Base-by-base conservation (phyloP, 2,888 invertebrate species). In the Sphinx pinastri region DNA sequence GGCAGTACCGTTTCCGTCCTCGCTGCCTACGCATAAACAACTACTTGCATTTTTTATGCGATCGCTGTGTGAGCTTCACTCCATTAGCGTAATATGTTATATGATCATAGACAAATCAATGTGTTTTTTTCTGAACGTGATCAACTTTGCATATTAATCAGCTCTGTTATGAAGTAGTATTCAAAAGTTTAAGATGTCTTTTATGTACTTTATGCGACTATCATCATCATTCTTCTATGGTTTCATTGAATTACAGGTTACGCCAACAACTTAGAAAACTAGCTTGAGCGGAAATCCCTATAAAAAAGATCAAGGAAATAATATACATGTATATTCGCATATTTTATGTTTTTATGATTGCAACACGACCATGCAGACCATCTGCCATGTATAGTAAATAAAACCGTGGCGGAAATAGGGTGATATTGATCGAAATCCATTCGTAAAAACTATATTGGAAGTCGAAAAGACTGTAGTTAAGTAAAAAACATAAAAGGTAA, bases 1-100 rank as follows among this genome's bases (percentile, higher is more conserved):
- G 86, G 79, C 86, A 77, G 85, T 88, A 86, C 89, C 87, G 90
- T 90, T 91, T 92, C 89, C 91, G 89, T 83, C 81, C 82, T 79
- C 76, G 79, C 78, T 80, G 69, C 68, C 70, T 70, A 73, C 49
- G 83, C 84, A 86, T 86, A 89, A 88, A 88, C 84, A 84, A 81
- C 74, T 71, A 90, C 89, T 89, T 88, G 86, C 87, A 89, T 90
- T 88, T 88, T 90, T 87, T 60, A 69, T 52, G 49, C 67, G 10
- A n/a, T 70, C 58, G 67, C 31, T 70, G 51, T 59, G 45, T 19
- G 63, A 63, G 63, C 16, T 63, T 63, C 13, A 63, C 47, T 63
- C 49, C 47, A 49, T 63, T 63, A 19, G 19, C 19, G 49, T 19
- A 57, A 19, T 63, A 49, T 63, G 49, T 19, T 19, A 19, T 63